These are phyloP conservation scores for Pyxicephalus adspersus DNA, from an alignment of 2,113 vertebrate genomes.

Conservation along the genomic window DNA sequence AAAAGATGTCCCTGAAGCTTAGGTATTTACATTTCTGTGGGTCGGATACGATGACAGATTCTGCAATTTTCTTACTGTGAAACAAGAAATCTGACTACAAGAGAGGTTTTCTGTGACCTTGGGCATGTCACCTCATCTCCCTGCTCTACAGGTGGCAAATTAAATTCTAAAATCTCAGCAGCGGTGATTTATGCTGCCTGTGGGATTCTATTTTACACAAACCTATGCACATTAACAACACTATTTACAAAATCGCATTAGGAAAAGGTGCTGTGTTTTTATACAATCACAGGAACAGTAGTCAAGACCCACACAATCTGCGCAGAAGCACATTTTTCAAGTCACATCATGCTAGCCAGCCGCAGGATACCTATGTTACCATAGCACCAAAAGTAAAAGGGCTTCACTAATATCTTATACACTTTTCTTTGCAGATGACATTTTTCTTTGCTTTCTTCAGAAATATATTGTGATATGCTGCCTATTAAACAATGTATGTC, in stretches of 20 bases:
- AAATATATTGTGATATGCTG: background rate
- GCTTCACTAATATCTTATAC: background rate
- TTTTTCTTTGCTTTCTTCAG: background rate
- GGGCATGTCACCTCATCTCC: slow-evolving; percentile 52
- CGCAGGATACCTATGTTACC: slow-evolving; percentile 6
- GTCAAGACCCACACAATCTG: background rate
- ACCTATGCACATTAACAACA: slow-evolving; percentile 49
- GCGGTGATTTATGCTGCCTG: slow-evolving; percentile 41
- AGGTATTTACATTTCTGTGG: slow-evolving; percentile 53
- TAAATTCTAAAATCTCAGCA: slow-evolving; percentile 51
- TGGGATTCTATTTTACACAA: slow-evolving; percentile 53
- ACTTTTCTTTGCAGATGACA: background rate
- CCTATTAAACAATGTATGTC: background rate
- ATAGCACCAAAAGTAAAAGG: slow-evolving; percentile 1
- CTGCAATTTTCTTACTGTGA: slow-evolving; percentile 47
- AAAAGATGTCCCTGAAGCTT: slow-evolving; percentile 44
- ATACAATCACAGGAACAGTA: background rate
- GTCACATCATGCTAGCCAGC: slow-evolving; percentile 5
- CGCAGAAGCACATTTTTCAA: slow-evolving; percentile 15
- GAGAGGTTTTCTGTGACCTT: slow-evolving; percentile 48
- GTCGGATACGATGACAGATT: slow-evolving; percentile 49
- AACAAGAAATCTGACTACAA: slow-evolving; percentile 51
- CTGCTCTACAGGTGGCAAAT: slow-evolving; percentile 48
- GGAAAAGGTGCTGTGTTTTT: slow-evolving; percentile 31
- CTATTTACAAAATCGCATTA: slow-evolving; percentile 49